Percentiles rank a stretch among this genome's conserved stretches.
phyloP scores from a whole-genome alignment of 2,113 vertebrate species.

The Strigops habroptila region DNA sequence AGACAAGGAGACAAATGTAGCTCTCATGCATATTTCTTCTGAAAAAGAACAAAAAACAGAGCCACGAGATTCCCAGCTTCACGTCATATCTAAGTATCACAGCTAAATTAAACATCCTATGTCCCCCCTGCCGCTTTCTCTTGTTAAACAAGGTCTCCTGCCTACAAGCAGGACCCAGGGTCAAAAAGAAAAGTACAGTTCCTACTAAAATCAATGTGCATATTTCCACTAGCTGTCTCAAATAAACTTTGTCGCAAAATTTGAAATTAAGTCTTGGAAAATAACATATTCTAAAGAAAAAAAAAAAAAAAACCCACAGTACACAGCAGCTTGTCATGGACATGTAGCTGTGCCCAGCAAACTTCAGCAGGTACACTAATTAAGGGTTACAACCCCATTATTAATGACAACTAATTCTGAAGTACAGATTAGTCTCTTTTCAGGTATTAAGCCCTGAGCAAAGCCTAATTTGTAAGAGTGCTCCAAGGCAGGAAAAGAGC shows the following conservation, averaged over 20 bases:
- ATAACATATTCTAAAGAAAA: background rate
- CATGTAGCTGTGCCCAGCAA: background rate
- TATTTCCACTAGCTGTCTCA: background rate
- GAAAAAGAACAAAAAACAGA: background rate
- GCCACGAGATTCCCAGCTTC: background rate
- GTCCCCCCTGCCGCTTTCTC: background rate
- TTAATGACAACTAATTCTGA: background rate
- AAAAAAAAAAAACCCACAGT: background rate
- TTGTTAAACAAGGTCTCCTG: background rate
- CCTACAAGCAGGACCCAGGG: background rate
- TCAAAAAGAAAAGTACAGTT: background rate
- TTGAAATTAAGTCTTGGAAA: background rate
- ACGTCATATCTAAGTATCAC: background rate
- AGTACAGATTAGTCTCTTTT: background rate
- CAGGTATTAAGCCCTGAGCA: background rate
- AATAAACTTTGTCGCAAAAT: background rate
- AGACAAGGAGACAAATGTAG: background rate
- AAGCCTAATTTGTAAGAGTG: background rate
- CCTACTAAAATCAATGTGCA: background rate
- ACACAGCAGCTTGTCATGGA: background rate
- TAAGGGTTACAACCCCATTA: background rate
- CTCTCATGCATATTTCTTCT: background rate
- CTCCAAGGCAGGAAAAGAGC: background rate
- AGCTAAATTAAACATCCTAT: background rate
- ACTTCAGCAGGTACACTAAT: background rate